These are phyloP conservation scores for Aporophyla nigra DNA, from an alignment of 2,888 invertebrate species.

Conservation along the genomic window DNA sequence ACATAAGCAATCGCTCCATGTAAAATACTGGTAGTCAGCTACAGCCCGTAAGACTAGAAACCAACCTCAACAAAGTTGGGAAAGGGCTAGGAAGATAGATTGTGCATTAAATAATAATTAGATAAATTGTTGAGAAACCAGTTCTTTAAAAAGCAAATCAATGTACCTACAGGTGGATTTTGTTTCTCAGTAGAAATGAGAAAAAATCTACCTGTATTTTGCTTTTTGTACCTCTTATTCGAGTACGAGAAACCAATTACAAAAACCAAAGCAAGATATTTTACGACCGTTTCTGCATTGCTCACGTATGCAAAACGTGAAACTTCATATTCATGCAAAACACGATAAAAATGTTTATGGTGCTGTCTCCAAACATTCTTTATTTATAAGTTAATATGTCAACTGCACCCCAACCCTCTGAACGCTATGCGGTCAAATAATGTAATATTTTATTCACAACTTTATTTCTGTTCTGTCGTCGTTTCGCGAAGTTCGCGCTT, in stretches of 20 bases:
- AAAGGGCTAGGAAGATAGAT: too few species aligned
- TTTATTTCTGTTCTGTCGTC: slow-evolving; percentile 72
- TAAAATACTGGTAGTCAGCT: too few species aligned
- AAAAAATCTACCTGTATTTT: too few species aligned
- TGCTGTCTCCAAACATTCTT: slow-evolving; percentile 52
- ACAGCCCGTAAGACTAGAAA: too few species aligned
- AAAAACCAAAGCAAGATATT: slow-evolving; percentile 16
- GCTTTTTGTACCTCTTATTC: neutral
- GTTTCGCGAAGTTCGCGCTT: slow-evolving; percentile 57
- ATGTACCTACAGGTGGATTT: too few species aligned
- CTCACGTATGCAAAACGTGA: slow-evolving; percentile 33
- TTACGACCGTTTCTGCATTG: neutral
- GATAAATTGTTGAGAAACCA: too few species aligned
- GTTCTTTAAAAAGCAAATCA: too few species aligned
- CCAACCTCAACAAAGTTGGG: too few species aligned
- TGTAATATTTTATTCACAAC: slow-evolving; percentile 76
- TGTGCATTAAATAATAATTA: too few species aligned
- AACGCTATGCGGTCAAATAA: slow-evolving; percentile 71
- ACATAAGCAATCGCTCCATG: too few species aligned
- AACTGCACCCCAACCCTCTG: slow-evolving; percentile 63
- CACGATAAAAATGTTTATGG: slow-evolving; percentile 56
- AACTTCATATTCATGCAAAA: slow-evolving; percentile 51
- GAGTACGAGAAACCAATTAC: slow-evolving; percentile 3
- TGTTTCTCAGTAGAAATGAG: too few species aligned
- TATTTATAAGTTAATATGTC: slow-evolving; percentile 68